Conservation (phyloP, 1,140 invertebrate genomes). For the Atta texana region DNA sequence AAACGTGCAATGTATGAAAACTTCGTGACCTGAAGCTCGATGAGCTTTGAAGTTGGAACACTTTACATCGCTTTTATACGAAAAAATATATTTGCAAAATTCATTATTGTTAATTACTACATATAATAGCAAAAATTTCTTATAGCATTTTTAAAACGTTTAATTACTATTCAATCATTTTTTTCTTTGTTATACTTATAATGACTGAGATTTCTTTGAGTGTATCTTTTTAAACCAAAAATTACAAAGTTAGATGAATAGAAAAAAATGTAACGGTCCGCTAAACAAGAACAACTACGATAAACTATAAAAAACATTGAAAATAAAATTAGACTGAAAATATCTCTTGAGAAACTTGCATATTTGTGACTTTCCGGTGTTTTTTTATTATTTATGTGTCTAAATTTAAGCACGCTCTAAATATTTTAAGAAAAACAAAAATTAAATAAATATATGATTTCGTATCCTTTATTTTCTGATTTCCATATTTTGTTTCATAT, state of each 20-base stretch:
- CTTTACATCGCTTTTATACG: slow-evolving; percentile 7
- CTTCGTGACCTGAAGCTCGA: slow-evolving; percentile 13
- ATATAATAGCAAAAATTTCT: not conserved
- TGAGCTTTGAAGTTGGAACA: slow-evolving; percentile 38
- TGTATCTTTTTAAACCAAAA: not conserved
- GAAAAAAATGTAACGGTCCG: not conserved
- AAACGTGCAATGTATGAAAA: not conserved
- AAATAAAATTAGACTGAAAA: slow-evolving; percentile 24
- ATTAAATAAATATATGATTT: not conserved
- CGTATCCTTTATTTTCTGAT: not conserved
- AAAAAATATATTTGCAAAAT: slow-evolving; percentile 20
- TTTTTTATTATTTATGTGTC: slow-evolving; percentile 7
- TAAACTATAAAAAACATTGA: slow-evolving; percentile 6
- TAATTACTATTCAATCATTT: not conserved
- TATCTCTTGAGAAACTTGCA: slow-evolving; percentile 12
- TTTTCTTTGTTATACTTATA: not conserved
- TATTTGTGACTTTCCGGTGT: slow-evolving; percentile 22
- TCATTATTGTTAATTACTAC: not conserved
- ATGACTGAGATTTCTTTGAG: not conserved
- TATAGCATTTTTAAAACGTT: not conserved
- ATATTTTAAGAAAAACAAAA: not conserved
- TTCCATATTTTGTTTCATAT: slow-evolving; percentile 4
- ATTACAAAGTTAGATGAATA: slow-evolving; percentile 25
- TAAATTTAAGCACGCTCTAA: not conserved
- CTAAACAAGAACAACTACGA: not conserved